Base-by-base conservation (phyloP, 2,113 vertebrate species). In the Oncorhynchus kisutch region DNA sequence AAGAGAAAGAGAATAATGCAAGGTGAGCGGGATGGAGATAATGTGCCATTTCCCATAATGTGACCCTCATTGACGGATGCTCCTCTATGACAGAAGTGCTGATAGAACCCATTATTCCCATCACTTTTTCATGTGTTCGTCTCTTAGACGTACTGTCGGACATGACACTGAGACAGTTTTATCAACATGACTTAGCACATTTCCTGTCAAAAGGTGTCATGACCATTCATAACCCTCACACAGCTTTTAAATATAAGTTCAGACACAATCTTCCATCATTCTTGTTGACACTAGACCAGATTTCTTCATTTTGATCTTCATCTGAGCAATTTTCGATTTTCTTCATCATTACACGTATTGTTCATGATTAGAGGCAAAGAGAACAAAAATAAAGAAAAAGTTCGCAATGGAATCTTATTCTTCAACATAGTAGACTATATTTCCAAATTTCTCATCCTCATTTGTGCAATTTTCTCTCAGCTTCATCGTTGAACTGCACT, bases 21-120 rank as follows among this genome's bases (percentile, higher is more conserved):
- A 12, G 65, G 2, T 67, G 65, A 67, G 65, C 2, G 18, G 29
- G 65, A 67, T 67, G 65, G 65, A 67, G 27, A 27, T 67, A 67
- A 66, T 13, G 24, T 68, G 67, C 67, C 34, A 68, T 68, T 68
- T 45, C 31, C 29, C 20, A n/a, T 68, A 39, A 68, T 68, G 31
- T 68, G 67, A 68, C 67, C 67, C 67, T 68, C 29, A 45, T 68
- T 68, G 67, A 68, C 20, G 31, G 29, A 68, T 68, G 29, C 7
- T 45, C 6, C 2, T 34, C 29, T 68, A 8, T 39, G 34, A 68
- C 67, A 68, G 31, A 68, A 39, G 3, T 31, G 39, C 29, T 68
- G 67, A 45, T 16, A 20, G 67, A 45, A 45, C 24, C 39, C 67
- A 67, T 67, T 67, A 67, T 67, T 67, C 65, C 5, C 20, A 16